Conservation (phyloP, 2,797 vertebrate genomes). For the Xenentodon cancila region DNA sequence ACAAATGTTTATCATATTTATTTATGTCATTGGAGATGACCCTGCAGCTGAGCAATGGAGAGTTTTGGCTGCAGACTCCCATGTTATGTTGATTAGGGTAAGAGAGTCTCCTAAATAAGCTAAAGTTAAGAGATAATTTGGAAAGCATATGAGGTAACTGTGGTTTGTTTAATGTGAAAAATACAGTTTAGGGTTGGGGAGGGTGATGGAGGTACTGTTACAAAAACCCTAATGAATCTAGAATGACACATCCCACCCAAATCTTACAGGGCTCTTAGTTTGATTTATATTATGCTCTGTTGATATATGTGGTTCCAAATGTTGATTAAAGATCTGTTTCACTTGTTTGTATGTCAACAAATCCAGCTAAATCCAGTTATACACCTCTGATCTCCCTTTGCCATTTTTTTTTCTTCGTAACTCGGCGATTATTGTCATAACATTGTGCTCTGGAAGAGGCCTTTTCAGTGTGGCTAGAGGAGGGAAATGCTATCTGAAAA, state of each 20-base stretch:
- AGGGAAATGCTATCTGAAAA: slow-evolving; percentile 75
- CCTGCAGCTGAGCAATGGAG: slow-evolving; percentile 62
- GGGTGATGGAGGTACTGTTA: slow-evolving; percentile 74
- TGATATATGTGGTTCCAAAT: slow-evolving; percentile 80
- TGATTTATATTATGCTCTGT: slow-evolving; percentile 70
- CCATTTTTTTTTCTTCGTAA: slow-evolving; percentile 79
- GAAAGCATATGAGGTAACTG: slow-evolving; percentile 78
- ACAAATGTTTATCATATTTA: slow-evolving; percentile 83
- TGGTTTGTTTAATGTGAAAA: slow-evolving; percentile 79
- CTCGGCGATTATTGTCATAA: slow-evolving; percentile 80
- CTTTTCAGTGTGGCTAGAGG: slow-evolving; percentile 59
- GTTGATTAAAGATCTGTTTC: slow-evolving; percentile 81
- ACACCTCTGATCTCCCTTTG: slow-evolving; percentile 77
- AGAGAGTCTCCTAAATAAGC: slow-evolving; percentile 76
- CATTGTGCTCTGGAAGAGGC: slow-evolving; percentile 74
- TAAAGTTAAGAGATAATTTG: slow-evolving; percentile 76
- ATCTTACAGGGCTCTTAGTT: slow-evolving; percentile 57
- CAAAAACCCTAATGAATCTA: slow-evolving; percentile 73
- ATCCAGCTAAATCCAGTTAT: slow-evolving; percentile 74
- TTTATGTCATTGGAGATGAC: slow-evolving; percentile 80
- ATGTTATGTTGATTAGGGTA: slow-evolving; percentile 75
- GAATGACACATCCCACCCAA: slow-evolving; percentile 80
- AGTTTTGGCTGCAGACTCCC: slow-evolving; percentile 63
- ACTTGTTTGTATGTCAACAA: slow-evolving; percentile 83
- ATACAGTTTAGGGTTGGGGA: slow-evolving; percentile 60